These are phyloP conservation scores for Iphiclides podalirius DNA, from an alignment of 2,888 invertebrate genomes.

Conservation along the genomic window DNA sequence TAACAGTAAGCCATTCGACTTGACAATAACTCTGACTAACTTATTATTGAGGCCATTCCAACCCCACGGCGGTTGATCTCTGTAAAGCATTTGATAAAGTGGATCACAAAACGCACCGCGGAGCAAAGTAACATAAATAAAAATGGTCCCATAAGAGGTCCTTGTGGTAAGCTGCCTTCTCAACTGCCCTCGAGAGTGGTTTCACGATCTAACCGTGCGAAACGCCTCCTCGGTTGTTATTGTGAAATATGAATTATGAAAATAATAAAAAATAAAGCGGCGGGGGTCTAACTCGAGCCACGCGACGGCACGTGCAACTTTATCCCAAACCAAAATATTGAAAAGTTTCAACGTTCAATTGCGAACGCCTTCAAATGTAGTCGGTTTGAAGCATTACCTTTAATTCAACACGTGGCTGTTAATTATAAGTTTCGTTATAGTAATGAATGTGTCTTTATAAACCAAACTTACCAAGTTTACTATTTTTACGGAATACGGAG, in stretches of 20 bases:
- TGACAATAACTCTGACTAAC: constrained; percentile 56
- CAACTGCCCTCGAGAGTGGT: constrained; percentile 58
- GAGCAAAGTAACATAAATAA: constrained; percentile 66
- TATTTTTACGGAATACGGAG: too few species aligned
- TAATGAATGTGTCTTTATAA: too few species aligned
- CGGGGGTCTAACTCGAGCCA: constrained; percentile 69
- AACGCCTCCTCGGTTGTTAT: constrained; percentile 77
- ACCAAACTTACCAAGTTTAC: too few species aligned
- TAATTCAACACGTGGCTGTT: constrained; percentile 62
- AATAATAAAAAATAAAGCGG: constrained; percentile 76
- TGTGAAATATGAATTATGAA: constrained; percentile 79
- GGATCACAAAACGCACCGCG: constrained; percentile 71
- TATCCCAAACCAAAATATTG: constrained; percentile 68
- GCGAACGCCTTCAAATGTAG: constrained; percentile 36
- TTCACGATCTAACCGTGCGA: constrained; percentile 77
- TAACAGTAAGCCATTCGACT: too few species aligned
- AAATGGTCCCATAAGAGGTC: constrained; percentile 69
- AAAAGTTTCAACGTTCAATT: constrained; percentile 70
- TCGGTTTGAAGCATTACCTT: constrained; percentile 38
- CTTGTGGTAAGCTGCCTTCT: constrained; percentile 67
- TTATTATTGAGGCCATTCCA: constrained; percentile 70
- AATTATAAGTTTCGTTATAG: background rate
- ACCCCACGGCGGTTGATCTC: constrained; percentile 63
- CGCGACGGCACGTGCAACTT: constrained; percentile 69
- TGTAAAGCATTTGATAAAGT: constrained; percentile 77